A percentile compares a stretch with the other conserved stretches of the same genome.
Evolutionary conservation across 2,113 vertebrate genomes (phyloP).

Genomic region (Planiliza haematocheilus): DNA sequence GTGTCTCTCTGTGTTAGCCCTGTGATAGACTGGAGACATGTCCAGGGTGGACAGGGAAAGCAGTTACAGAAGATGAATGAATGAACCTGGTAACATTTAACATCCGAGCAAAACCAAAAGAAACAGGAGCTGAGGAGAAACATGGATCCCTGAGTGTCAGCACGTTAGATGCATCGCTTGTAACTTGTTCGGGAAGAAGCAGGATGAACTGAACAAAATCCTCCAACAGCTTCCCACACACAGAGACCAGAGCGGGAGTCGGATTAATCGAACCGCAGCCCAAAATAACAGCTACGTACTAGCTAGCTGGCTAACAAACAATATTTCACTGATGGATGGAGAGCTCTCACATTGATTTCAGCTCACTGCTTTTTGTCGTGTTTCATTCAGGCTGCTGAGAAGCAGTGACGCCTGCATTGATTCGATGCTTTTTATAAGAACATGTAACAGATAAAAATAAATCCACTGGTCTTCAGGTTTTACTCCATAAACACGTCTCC

Average conservation of each 20-base stretch:
- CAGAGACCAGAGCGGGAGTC: conserved; percentile 11
- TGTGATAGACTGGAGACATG: too few relatives aligned
- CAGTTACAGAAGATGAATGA: too few relatives aligned
- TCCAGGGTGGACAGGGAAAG: too few relatives aligned
- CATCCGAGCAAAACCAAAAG: not conserved
- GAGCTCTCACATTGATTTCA: not conserved
- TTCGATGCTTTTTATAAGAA: not conserved
- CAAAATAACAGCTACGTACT: conserved; percentile 21
- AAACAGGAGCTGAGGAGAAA: not conserved
- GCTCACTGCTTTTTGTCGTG: conserved; percentile 2
- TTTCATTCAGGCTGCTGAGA: not conserved
- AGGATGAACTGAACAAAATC: too few relatives aligned
- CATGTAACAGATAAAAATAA: not conserved
- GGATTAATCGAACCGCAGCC: conserved; percentile 19
- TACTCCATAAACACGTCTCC: too few relatives aligned
- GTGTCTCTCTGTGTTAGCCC: too few relatives aligned
- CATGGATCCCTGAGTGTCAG: too few relatives aligned
- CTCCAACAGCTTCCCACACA: conserved; percentile 43
- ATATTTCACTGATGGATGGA: not conserved
- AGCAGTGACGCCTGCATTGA: not conserved
- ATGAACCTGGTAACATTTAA: too few relatives aligned
- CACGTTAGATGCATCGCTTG: not conserved
- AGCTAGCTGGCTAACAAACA: not conserved
- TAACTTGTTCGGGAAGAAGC: too few relatives aligned
- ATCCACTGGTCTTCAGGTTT: too few relatives aligned